A percentile compares a stretch with the other conserved stretches of the same genome.
Evolutionary conservation across 2,113 vertebrate species (phyloP).

Genomic region (Dendrocopos noguchii): DNA sequence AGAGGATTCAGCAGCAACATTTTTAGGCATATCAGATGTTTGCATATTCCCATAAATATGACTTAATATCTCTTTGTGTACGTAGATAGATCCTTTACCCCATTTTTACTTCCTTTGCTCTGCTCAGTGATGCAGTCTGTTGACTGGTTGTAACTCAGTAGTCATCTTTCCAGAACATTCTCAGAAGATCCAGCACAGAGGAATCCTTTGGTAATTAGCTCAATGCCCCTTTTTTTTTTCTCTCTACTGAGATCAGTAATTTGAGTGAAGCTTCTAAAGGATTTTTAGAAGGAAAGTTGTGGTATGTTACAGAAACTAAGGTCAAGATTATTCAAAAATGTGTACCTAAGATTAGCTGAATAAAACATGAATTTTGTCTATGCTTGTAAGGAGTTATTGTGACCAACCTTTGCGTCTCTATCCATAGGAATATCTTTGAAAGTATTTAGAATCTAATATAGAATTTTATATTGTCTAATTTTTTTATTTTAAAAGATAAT

Average conservation of each 20-base stretch:
- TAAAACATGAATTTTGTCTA: neutral
- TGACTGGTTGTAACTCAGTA: neutral
- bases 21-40: neutral
- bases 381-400: neutral
- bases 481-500: neutral
- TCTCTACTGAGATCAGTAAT: neutral
- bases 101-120: neutral
- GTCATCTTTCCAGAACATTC: neutral
- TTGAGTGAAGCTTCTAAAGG: neutral
- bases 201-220: neutral
- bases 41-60: neutral
- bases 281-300: neutral
- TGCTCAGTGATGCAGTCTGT: neutral
- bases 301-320: neutral
- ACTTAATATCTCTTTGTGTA: neutral
- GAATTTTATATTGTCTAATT: neutral
- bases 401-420: neutral
- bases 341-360: neutral
- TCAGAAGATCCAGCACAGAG: neutral
- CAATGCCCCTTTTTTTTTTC: neutral
- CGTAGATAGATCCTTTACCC: neutral
- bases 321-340: neutral
- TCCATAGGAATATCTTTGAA: neutral
- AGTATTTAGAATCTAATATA: neutral
- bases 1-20: neutral